phyloP scores from a whole-genome alignment of 2,113 vertebrate genomes.

The Lota lota region DNA sequence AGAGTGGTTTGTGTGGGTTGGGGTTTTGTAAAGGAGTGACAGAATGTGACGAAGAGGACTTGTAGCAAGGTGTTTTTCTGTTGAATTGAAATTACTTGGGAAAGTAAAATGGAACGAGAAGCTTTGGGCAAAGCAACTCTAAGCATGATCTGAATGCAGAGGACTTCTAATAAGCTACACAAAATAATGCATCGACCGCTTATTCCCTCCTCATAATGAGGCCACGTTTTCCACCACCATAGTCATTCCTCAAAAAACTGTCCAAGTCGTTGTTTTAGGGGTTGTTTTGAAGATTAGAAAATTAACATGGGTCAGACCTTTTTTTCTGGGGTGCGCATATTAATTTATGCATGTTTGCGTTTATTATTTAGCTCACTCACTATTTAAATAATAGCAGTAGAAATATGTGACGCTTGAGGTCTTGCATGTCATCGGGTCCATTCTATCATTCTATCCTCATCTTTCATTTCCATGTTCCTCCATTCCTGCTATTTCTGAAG shows the following conservation, averaged over 20 bases:
- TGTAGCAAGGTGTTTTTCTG: conserved; percentile 48
- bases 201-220: conserved; percentile 47
- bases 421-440: too few species aligned
- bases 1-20: conserved; percentile 4
- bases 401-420: too few species aligned
- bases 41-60: conserved; percentile 34
- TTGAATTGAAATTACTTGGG: conserved; percentile 57
- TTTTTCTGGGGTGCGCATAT: neutral
- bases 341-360: neutral
- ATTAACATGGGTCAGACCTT: neutral
- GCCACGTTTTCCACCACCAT: conserved; percentile 33
- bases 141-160: conserved; percentile 54
- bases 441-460: too few species aligned
- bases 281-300: too few species aligned
- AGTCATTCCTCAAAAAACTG: conserved; percentile 23
- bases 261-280: too few species aligned
- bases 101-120: conserved; percentile 55
- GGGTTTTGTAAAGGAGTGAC: conserved; percentile 26
- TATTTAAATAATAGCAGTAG: too few species aligned
- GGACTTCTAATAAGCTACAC: conserved; percentile 48
- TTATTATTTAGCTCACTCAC: too few species aligned
- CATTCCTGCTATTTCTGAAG: conserved; percentile 29
- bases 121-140: conserved; percentile 51
- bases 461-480: neutral
- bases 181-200: conserved; percentile 44